Conservation (phyloP, 2,888 invertebrate species). For the Drosophila maculinotata region DNA sequence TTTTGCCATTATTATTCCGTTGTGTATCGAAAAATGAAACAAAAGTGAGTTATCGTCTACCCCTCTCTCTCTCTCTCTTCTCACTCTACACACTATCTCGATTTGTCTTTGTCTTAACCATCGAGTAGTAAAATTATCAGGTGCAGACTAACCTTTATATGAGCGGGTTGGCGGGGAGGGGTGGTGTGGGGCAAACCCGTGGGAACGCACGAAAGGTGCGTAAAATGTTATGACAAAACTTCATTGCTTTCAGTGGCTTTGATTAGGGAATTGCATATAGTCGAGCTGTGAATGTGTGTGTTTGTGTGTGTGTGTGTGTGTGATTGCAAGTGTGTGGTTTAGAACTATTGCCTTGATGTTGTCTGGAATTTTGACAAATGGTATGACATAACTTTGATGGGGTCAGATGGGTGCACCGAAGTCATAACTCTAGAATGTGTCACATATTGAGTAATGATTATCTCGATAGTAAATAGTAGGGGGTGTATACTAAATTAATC, state of each 20-base stretch:
- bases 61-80: constrained; percentile 7
- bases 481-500: constrained; percentile 23
- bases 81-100: constrained; percentile 19
- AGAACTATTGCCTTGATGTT: constrained; percentile 24
- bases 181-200: constrained; percentile 14
- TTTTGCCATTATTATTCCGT: constrained; percentile 84
- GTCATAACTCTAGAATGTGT: constrained; percentile 3
- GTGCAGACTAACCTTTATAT: constrained; percentile 49
- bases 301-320: constrained; percentile 8
- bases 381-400: constrained; percentile 35
- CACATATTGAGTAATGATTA: constrained; percentile 50
- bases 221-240: constrained; percentile 71
- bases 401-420: constrained; percentile 4
- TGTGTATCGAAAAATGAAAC: constrained; percentile 83
- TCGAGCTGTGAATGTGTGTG: constrained; percentile 11
- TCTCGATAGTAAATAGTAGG: constrained; percentile 5
- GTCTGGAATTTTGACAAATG: constrained; percentile 63
- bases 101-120: no score
- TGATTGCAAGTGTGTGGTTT: background rate
- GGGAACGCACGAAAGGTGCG: constrained; percentile 63
- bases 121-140: constrained; percentile 59
- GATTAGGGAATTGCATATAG: constrained; percentile 58
- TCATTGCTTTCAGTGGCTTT: constrained; percentile 62
- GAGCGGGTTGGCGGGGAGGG: background rate
- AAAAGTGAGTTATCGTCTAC: constrained; percentile 84